Percentiles rank a stretch among this genome's conserved stretches.
Evolutionary conservation across 2,113 vertebrate species (phyloP).

Genomic region (Epinephelus fuscoguttatus): DNA sequence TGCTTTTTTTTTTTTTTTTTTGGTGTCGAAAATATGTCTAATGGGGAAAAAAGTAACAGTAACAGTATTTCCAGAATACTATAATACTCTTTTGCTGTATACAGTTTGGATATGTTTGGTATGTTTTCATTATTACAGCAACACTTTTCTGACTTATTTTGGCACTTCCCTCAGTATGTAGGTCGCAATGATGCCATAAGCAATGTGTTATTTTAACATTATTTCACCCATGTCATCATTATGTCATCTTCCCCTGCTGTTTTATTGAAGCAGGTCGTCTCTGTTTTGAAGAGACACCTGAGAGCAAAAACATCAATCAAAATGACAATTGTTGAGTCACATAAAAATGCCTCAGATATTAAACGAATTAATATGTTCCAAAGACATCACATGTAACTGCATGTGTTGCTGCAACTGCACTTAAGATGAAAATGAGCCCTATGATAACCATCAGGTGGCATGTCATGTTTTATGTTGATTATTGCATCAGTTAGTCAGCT

Average conservation of each 20-base stretch:
- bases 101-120: background rate
- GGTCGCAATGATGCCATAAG: background rate
- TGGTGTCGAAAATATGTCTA: too few relatives aligned
- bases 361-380: background rate
- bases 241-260: background rate
- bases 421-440: background rate
- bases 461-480: constrained; percentile 21
- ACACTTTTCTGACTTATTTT: background rate
- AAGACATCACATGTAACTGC: background rate
- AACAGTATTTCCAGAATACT: background rate
- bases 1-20: background rate
- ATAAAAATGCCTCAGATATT: background rate
- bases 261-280: background rate
- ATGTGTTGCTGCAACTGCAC: background rate
- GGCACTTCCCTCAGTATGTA: background rate
- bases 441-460: constrained; percentile 8
- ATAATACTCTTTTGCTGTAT: background rate
- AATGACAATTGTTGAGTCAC: background rate
- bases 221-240: constrained; percentile 21
- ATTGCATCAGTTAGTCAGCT: constrained; percentile 32
- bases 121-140: too few relatives aligned
- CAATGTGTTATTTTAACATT: background rate
- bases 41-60: background rate
- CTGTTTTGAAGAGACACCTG: background rate
- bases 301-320: background rate